These are phyloP conservation scores for Lysandra coridon DNA, from an alignment of 2,888 invertebrate genomes.

Conservation along the genomic window DNA sequence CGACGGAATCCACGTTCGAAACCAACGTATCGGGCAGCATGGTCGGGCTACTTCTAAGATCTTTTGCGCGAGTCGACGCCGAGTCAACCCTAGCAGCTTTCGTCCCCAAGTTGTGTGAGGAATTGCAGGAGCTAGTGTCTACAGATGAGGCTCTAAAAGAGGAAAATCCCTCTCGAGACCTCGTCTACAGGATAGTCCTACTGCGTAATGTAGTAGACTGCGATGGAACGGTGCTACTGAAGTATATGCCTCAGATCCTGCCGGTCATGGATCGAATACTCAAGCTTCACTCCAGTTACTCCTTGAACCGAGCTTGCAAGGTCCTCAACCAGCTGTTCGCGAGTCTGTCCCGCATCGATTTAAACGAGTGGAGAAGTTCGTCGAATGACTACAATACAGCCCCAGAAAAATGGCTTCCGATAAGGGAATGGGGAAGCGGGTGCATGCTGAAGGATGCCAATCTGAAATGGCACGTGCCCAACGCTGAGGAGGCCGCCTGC, in stretches of 20 bases:
- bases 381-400: conserved; percentile 82
- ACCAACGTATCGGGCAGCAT: conserved; percentile 91
- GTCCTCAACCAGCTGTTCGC: conserved; percentile 81
- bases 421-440: conserved; percentile 90
- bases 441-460: conserved; percentile 83
- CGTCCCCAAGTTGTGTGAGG: conserved; percentile 85
- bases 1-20: conserved; percentile 88
- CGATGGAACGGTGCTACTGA: conserved; percentile 82
- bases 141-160: conserved; percentile 86
- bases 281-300: conserved; percentile 84
- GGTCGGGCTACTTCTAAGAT: conserved; percentile 86
- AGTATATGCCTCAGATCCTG: conserved; percentile 83
- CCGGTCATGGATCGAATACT: conserved; percentile 86
- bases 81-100: conserved; percentile 85
- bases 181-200: conserved; percentile 88
- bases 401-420: conserved; percentile 85
- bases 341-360: conserved; percentile 82
- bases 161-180: conserved; percentile 88
- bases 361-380: conserved; percentile 83
- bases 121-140: conserved; percentile 80
- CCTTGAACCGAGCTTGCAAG: conserved; percentile 82
- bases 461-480: conserved; percentile 90
- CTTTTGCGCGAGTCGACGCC: conserved; percentile 84
- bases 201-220: conserved; percentile 86
- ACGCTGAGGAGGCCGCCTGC: conserved; percentile 83